Base-by-base conservation (phyloP, 2,888 invertebrate genomes). In the Watsonalla binaria region DNA sequence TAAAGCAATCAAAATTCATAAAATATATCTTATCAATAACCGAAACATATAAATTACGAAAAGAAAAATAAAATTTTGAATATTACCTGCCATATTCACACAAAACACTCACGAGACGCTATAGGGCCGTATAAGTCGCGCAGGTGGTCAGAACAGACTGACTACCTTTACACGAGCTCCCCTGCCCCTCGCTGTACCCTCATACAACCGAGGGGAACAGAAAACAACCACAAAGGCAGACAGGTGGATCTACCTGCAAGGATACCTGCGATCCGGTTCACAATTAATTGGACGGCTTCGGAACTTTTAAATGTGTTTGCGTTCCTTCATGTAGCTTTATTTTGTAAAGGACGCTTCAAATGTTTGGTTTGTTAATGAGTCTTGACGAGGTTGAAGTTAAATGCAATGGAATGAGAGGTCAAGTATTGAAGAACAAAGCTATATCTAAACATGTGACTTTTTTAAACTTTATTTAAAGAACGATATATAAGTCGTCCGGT, bases 171-270 rank as follows among this genome's bases (percentile, higher is more conserved):
- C 59, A 59, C 46, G 70, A 70, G 56, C 76, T 67, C 50, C 78
- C 76, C 67, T 67, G 69, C 66, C 74, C 70, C 80, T 76, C 75
- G 34, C 61, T 63, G 45, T 54, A 54, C 57, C 55, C 58, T 57
- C 60, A 58, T 74, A 61, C 72, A 63, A 66, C 66, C 57, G 74
- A 82, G 84, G 85, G 83, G 83, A 70, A 74, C 67, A 54, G 63
- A 54, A 60, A 70, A 71, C 65, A 65, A 66, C 63, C 60, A 59
- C 62, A 64, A 75, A 70, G 78, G 58, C 61, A 63, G 74, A 78
- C 88, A 88, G 86, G 86, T 88, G 88, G 78, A 74, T 71, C 74
- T 89, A 89, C 90, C 90, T 89, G 89, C 81, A 69, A 68, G 72
- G 72, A 72, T 84, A 87, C 86, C 88, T 86, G 86, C 76, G 74